Conservation (phyloP, 30 jellyfish, hydroid and myxozoan species). For the Aurelia aurita region DNA sequence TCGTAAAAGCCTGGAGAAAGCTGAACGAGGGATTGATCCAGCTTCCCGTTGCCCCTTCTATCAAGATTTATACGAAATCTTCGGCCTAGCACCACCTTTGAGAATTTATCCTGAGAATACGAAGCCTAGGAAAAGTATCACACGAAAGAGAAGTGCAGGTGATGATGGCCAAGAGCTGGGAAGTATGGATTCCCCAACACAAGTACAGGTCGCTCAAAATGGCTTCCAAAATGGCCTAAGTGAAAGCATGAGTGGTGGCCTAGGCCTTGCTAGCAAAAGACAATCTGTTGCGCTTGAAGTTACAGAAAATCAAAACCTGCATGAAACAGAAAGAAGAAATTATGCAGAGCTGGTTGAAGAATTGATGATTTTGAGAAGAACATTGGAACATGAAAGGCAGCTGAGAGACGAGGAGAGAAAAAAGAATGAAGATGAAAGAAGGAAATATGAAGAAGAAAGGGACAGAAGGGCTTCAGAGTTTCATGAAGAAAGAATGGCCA, state of each 20-base stretch:
- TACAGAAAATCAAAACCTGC: slow-evolving; percentile 3
- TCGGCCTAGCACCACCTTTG: slow-evolving; percentile 68
- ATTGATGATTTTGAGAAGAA: slow-evolving; percentile 29
- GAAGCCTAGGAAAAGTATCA: not conserved
- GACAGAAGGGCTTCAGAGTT: slow-evolving; percentile 73
- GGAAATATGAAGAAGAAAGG: slow-evolving; percentile 64
- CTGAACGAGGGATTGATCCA: slow-evolving; percentile 44
- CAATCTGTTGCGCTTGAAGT: slow-evolving; percentile 16
- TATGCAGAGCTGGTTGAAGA: slow-evolving; percentile 54
- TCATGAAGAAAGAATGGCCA: slow-evolving; percentile 79
- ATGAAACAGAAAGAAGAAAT: slow-evolving; percentile 8
- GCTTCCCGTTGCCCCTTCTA: slow-evolving; percentile 67
- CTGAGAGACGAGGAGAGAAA: slow-evolving; percentile 67
- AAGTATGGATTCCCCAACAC: slow-evolving; percentile 29
- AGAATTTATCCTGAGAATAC: slow-evolving; percentile 48
- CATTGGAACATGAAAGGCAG: slow-evolving; percentile 60
- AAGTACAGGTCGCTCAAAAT: slow-evolving; percentile 13
- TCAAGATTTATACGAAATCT: slow-evolving; percentile 63
- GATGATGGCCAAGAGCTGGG: slow-evolving; percentile 1
- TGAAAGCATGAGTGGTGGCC: not conserved
- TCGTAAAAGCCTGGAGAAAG: slow-evolving; percentile 66
- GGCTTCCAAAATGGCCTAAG: slow-evolving; percentile 52
- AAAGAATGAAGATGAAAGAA: slow-evolving; percentile 55
- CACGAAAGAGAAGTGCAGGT: slow-evolving; percentile 36
- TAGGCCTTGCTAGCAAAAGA: slow-evolving; percentile 5